phyloP scores from a whole-genome alignment of 1,140 invertebrate species.

The Ylistrum balloti region DNA sequence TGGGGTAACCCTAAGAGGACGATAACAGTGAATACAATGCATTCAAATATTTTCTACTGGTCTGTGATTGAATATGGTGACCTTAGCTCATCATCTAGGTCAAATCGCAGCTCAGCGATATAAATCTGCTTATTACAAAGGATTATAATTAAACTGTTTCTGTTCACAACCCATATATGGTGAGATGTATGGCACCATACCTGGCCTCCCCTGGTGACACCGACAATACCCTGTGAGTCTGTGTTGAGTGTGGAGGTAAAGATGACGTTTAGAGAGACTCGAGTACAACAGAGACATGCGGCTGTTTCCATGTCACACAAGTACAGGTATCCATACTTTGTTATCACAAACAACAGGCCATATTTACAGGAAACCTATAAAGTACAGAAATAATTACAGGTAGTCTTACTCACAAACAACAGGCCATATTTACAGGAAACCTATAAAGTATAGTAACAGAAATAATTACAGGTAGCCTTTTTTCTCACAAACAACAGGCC shows the following conservation, averaged over 20 bases:
- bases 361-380: conserved; percentile 80
- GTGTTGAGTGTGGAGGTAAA: conserved; percentile 81
- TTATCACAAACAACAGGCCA: conserved; percentile 81
- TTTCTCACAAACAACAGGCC: too few relatives aligned
- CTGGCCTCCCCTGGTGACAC: conserved; percentile 81
- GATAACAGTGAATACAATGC: too few relatives aligned
- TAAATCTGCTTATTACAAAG: too few relatives aligned
- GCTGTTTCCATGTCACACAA: conserved; percentile 82
- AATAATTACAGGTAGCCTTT: too few relatives aligned
- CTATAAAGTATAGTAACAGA: too few relatives aligned
- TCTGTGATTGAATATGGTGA: too few relatives aligned
- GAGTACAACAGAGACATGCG: conserved; percentile 78
- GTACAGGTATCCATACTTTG: conserved; percentile 82
- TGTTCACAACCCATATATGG: too few relatives aligned
- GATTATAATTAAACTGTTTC: too few relatives aligned
- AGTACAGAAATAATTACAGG: conserved; percentile 26
- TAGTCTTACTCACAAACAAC: too few relatives aligned
- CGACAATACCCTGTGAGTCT: conserved; percentile 81
- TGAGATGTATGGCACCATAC: conserved; percentile 61
- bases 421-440: too few relatives aligned
- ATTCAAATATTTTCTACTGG: too few relatives aligned
- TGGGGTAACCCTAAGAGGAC: too few relatives aligned
- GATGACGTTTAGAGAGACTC: conserved; percentile 79
- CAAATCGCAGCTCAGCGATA: not conserved
- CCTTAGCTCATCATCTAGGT: not conserved